Base-by-base conservation (phyloP, 1,140 invertebrate species). In the Lepidurus arcticus region DNA sequence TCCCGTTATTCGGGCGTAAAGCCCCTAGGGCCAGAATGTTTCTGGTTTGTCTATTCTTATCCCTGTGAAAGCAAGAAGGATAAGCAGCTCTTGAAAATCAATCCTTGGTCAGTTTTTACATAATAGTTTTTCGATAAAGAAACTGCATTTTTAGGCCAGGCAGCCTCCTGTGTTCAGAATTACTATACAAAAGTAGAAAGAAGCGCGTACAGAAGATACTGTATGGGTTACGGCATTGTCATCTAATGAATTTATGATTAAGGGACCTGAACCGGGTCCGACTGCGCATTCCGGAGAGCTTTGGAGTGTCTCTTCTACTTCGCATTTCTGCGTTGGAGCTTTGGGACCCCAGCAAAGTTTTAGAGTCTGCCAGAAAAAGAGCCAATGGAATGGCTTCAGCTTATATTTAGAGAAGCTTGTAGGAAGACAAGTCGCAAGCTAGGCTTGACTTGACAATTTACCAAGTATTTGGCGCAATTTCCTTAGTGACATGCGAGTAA, bases 41-140 rank as follows among this genome's bases (percentile, higher is more conserved):
- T 65, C 21, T 65, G 53, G 53, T 65, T 13, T 65, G n/a, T 65
- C 53, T 65, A 65, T 65, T 65, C 53, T 65, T 65, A 65, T n/a
- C 53, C 53, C 53, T n/a, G n/a, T 65, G 53, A 65, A 65, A 47
- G 45, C 45, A 47, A 65, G 34, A 34, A 34, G 53, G n/a, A 65
- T n/a, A 65, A 65, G 53, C 8, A 65, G 53, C 53, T 65, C 45
- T 0, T 34, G 53, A 21, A 65, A 65, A 65, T 65, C 53, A 65
- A 65, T 65, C 5, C 16, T n/a, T 65, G 53, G 21, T 65, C 16
- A 21, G 21, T 65, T 21, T 21, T 10, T 47, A 11, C 53, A 13
- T 1, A 34, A 34, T 47, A 47, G 1, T 7, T 65, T n/a, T 65
- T 4, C n/a, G 16, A 65, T n/a, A 65, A 65, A 65, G 16, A 4